These are phyloP conservation scores for Astropecten irregularis DNA, from an alignment of 53 echinoderm and acorn worm species.

Conservation along the genomic window DNA sequence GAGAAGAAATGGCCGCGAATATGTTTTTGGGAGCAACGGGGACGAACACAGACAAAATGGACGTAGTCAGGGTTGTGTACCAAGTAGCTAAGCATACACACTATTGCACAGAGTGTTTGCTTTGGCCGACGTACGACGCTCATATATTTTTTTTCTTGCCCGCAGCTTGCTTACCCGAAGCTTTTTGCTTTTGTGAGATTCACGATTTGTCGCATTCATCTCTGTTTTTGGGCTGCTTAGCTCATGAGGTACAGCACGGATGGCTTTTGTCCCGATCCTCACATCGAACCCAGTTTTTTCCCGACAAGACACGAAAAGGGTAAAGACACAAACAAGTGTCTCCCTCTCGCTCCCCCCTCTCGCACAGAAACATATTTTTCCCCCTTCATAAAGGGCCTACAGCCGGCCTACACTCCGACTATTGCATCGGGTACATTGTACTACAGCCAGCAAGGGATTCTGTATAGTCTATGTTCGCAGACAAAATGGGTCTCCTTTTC, in stretches of 20 bases:
- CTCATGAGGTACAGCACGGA: conserved; percentile 2
- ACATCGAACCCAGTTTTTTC: background rate
- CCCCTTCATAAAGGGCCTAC: conserved; percentile 23
- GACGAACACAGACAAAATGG: conserved; percentile 49
- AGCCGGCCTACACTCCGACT: background rate
- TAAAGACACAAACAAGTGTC: background rate
- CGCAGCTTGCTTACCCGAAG: conserved; percentile 43
- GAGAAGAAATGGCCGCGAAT: conserved; percentile 38
- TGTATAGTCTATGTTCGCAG: background rate
- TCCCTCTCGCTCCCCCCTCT: no score
- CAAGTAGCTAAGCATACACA: conserved; percentile 70
- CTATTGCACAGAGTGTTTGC: conserved; percentile 50
- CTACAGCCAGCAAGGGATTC: conserved; percentile 19
- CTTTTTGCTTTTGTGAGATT: conserved; percentile 47
- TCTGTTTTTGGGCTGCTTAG: conserved; percentile 42
- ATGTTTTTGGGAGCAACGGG: conserved; percentile 23
- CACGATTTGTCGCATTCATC: conserved; percentile 43
- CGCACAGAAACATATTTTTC: conserved; percentile 5
- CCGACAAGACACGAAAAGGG: background rate
- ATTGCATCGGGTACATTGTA: conserved; percentile 12
- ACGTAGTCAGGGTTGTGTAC: conserved; percentile 59
- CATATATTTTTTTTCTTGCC: conserved; percentile 39
- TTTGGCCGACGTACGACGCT: conserved; percentile 26
- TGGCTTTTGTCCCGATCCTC: conserved; percentile 31
- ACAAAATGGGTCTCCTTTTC: conserved; percentile 51